Evolutionary conservation across 92 coral and sea anemone species (phyloP).

Genomic region (Paragorgia papillata): DNA sequence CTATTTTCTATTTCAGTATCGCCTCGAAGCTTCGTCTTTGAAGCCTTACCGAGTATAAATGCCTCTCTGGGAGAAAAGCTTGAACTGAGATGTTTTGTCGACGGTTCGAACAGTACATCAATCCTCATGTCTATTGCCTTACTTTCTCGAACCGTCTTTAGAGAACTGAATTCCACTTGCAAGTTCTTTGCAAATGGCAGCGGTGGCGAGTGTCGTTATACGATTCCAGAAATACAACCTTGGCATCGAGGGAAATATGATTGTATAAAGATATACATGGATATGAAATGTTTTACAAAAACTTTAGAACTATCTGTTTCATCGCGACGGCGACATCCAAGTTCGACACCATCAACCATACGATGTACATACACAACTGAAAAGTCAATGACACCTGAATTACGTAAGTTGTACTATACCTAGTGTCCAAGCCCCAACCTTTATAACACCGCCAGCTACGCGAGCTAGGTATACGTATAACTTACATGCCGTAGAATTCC

Average conservation of each 20-base stretch:
- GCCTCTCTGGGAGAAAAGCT: slow-evolving; percentile 15
- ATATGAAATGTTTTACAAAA: slow-evolving; percentile 2
- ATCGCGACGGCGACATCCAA: neutral
- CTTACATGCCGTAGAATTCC: too few species aligned
- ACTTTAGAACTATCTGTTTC: neutral
- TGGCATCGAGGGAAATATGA: slow-evolving; percentile 27
- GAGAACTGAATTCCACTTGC: slow-evolving; percentile 1
- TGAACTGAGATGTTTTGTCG: slow-evolving; percentile 7
- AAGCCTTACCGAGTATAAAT: slow-evolving; percentile 16
- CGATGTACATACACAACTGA: neutral
- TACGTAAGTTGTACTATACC: too few species aligned
- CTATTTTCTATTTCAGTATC: neutral
- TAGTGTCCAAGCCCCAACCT: too few species aligned
- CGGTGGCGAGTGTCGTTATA: neutral
- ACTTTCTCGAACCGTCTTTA: neutral
- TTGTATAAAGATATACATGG: slow-evolving; percentile 8
- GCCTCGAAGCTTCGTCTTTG: slow-evolving; percentile 1
- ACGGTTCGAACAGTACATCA: neutral
- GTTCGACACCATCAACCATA: neutral
- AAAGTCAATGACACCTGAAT: neutral
- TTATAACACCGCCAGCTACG: too few species aligned
- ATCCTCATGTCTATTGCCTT: neutral
- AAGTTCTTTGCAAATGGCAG: neutral
- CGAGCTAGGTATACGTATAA: too few species aligned
- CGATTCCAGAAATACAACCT: neutral